Base-by-base conservation (phyloP, 1,140 invertebrate genomes). In the Trinorchestia longiramus region DNA sequence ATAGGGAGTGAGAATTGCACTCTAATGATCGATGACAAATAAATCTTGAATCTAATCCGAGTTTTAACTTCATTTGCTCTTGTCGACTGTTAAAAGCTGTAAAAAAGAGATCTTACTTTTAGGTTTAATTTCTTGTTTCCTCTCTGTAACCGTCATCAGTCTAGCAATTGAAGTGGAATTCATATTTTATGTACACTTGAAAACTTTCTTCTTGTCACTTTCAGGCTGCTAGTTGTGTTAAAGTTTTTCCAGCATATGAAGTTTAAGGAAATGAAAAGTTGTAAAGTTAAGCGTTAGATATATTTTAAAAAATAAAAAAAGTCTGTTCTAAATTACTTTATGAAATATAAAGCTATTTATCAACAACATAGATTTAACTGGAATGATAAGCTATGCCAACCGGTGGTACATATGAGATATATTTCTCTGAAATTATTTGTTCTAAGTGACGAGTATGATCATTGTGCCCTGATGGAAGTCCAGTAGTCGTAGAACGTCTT, bases 401-500 rank as follows among this genome's bases (percentile, higher is more conserved):
- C 36, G 62, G 8, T 15, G 62, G 62, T 3, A 77, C 28, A 77
- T 8, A 53, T 53, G 19, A 53, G 19, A 53, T 53, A 8, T 53
- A 6, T 53, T 53, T 53, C 19, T 77, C 36, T 77, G 15, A 1
- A 11, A 77, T 36, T 77, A 28, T 19, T 36, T 90, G 11, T 42
- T 41, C 43, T 42, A 43, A 42, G 88, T 36, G 88, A 42, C 41
- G 19, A 19, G 47, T 53, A 19, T 53, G 19, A 15, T 90, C 88
- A 90, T 42, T 11, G 41, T 15, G 88, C 43, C 88, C 88, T 90
- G 3, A 90, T 41, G n/a, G n/a, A 4, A 47, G 92, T 40, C 43
- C 43, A 94, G 92, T 95, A 98, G 96, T 98, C 98, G 96, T 98
- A 97, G 97, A 98, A 98, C 95, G 97, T 97, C 87, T 97, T 97